Base-by-base conservation (phyloP, 2,797 vertebrate species). In the Notolabrus celidotus region DNA sequence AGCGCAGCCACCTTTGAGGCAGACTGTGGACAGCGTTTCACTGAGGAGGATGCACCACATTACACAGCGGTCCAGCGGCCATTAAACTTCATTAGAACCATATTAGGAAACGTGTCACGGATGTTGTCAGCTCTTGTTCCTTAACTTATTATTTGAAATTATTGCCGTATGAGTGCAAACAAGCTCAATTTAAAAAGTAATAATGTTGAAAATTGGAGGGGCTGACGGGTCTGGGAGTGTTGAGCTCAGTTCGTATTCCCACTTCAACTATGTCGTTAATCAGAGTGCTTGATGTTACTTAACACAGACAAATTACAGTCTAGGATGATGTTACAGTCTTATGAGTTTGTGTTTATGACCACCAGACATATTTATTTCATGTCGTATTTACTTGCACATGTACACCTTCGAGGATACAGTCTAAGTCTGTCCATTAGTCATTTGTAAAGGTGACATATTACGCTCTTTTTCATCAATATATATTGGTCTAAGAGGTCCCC, bases 51-150 rank as follows among this genome's bases (percentile, higher is more conserved):
- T 29, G 42, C 72, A 22, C 33, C 5, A 53, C 67, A 67, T 85
- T 64, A 71, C 60, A 25, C 67, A 43, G 17, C 17, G 1, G 16
- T 19, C 38, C 16, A 1, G 31, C 1, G 2, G 39, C 38, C 5
- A 38, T 73, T 79, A 53, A 29, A 71, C 58, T 68, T 68, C 67
- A 76, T 83, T 53, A 79, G 27, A 5, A 6, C 10, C 39, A 17
- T 25, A 16, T 41, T 15, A 10, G 23, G 51, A n/a, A 58, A 73
- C 60, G 51, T 38, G 61, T 33, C 56, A 1, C 49, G 42, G 43
- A 23, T 50, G 20, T 15, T 36, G 38, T 50, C 53, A 1, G 27
- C 20, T 20, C 36, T 7, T 29, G 29, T 57, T 77, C 53, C 49
- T 29, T 25, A 10, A 6, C 25, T 9, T 19, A 10, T 0, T 64